Conservation (phyloP, 2,888 invertebrate species). For the Marronus borbonicus region DNA sequence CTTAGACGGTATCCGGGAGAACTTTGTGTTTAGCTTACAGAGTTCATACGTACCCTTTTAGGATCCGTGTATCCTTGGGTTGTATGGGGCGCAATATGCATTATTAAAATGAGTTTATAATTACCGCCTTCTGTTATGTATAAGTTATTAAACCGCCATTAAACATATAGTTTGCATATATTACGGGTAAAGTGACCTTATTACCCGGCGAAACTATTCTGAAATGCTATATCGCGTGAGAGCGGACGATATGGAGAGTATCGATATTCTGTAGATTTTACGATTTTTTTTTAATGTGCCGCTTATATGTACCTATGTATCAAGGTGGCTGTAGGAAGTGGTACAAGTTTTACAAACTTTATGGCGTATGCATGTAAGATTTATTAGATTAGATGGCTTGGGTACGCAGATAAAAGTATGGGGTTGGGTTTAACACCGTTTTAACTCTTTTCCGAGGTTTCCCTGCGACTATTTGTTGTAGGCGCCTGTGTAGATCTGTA, state of each 20-base stretch:
- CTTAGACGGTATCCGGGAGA: not conserved
- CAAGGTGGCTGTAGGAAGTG: no score
- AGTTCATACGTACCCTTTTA: not conserved
- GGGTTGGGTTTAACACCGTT: no score
- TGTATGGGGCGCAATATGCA: constrained; percentile 27
- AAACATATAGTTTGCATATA: constrained; percentile 52
- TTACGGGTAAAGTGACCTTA: constrained; percentile 27
- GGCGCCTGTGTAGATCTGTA: no score
- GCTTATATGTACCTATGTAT: no score
- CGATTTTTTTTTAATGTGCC: no score
- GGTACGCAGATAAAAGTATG: no score
- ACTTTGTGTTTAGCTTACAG: not conserved
- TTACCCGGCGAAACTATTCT: constrained; percentile 1
- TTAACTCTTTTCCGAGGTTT: no score
- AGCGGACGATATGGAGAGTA: not conserved
- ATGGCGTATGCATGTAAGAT: no score
- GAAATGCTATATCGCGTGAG: not conserved
- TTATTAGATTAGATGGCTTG: no score
- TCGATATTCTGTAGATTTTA: not conserved
- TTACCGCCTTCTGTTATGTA: constrained; percentile 46
- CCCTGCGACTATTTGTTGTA: no score
- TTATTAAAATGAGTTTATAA: constrained; percentile 52
- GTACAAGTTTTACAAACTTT: no score
- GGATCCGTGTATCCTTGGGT: not conserved
- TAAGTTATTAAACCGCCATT: constrained; percentile 51